Conservation (phyloP, 1,140 invertebrate genomes). For the Rhopalosiphum maidis region DNA sequence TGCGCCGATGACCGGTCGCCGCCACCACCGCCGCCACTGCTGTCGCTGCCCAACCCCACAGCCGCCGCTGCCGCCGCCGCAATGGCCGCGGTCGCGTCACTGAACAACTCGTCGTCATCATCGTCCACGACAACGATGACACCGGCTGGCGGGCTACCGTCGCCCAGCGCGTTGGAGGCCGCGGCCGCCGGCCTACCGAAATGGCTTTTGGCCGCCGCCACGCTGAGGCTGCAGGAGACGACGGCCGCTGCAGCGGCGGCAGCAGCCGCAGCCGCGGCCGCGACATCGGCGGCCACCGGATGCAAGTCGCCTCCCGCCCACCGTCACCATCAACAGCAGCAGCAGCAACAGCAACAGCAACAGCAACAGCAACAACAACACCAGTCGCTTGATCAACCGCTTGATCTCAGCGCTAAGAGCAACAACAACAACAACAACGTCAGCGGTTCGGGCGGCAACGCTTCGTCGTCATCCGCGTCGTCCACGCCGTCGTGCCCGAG, state of each 20-base stretch:
- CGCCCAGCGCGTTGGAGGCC: constrained; percentile 59
- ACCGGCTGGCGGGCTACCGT: not conserved
- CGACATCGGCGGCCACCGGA: constrained; percentile 64
- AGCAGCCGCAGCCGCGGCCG: constrained; percentile 65
- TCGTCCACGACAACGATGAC: not conserved
- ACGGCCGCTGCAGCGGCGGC: constrained; percentile 65
- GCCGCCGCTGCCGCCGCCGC: constrained; percentile 58
- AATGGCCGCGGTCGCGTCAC: constrained; percentile 47
- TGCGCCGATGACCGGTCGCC: constrained; percentile 47
- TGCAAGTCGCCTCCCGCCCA: constrained; percentile 64
- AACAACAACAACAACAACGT: constrained; percentile 30
- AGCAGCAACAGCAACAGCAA: constrained; percentile 40
- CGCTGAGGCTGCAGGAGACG: constrained; percentile 64
- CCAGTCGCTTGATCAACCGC: constrained; percentile 70
- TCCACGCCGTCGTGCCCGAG: constrained; percentile 55
- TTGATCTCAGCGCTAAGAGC: constrained; percentile 78
- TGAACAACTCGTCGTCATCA: constrained; percentile 44
- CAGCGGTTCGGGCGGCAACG: constrained; percentile 61
- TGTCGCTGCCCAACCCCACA: not conserved
- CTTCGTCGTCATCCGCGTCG: constrained; percentile 56
- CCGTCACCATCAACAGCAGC: constrained; percentile 63
- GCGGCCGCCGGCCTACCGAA: constrained; percentile 62
- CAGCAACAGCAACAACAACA: constrained; percentile 60
- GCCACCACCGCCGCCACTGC: not conserved
- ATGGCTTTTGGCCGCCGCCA: constrained; percentile 64